Conservation (phyloP, 2,113 vertebrate species). For the Mungos mungo region DNA sequence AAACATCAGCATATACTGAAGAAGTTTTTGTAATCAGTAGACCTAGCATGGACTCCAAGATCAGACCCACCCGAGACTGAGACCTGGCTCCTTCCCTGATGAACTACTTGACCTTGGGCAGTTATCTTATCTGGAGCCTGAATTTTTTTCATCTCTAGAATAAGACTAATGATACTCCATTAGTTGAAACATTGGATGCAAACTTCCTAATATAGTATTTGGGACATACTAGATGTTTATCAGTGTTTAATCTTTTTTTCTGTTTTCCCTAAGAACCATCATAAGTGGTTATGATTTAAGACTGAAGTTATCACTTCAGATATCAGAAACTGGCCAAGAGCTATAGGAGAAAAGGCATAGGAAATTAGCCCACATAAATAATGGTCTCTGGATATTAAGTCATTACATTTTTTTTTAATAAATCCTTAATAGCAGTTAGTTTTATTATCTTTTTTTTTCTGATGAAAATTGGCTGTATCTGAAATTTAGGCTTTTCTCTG, state of each 20-base stretch:
- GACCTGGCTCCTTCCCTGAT: neutral
- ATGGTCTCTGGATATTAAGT: neutral
- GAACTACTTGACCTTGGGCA: neutral
- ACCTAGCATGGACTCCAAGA: neutral
- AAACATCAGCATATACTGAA: neutral
- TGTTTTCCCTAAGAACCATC: neutral
- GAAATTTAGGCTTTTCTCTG: neutral
- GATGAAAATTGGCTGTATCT: neutral
- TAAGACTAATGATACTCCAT: neutral
- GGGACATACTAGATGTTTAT: neutral
- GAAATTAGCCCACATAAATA: neutral
- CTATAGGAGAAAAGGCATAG: neutral
- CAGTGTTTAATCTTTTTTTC: neutral
- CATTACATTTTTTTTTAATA: neutral
- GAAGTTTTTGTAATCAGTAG: neutral
- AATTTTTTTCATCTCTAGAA: neutral
- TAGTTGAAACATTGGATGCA: neutral
- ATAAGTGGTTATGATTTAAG: neutral
- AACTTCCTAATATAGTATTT: neutral
- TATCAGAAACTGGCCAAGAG: neutral
- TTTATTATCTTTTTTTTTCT: neutral
- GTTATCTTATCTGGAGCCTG: neutral
- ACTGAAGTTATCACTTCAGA: neutral
- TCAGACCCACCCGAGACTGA: too few relatives aligned
- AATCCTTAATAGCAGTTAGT: neutral